Percentiles rank a stretch among this genome's conserved stretches.
Evolutionary conservation across 37 sponge, comb jelly and placozoan species (phyloP).

Genomic region (Hormiphora californensis): DNA sequence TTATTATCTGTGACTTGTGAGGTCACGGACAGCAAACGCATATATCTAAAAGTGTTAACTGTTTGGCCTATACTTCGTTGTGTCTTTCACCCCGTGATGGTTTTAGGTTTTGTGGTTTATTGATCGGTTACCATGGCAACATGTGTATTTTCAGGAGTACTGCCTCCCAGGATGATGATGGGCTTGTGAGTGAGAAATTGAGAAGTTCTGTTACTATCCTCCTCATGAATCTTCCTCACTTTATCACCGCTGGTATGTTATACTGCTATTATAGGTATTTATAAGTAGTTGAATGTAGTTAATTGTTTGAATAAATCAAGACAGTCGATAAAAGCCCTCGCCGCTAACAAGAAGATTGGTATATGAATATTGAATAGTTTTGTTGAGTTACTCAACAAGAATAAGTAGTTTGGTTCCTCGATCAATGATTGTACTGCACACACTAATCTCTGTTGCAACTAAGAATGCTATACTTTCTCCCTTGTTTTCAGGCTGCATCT

Average conservation of each 20-base stretch:
- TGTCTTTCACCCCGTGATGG: not conserved
- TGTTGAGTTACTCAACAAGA: too few relatives aligned
- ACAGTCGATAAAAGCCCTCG: too few relatives aligned
- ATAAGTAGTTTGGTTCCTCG: too few relatives aligned
- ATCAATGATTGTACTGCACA: too few relatives aligned
- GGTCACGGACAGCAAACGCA: not conserved
- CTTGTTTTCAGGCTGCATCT: slow-evolving; percentile 52
- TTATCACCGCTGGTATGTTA: slow-evolving; percentile 25
- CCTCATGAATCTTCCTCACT: slow-evolving; percentile 45
- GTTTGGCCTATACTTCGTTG: not conserved
- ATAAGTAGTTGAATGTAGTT: too few relatives aligned
- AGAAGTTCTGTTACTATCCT: slow-evolving; percentile 14
- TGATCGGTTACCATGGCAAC: not conserved
- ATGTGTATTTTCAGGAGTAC: not conserved
- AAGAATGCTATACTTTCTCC: too few relatives aligned
- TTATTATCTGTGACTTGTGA: not conserved
- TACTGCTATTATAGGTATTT: too few relatives aligned
- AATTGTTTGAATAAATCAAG: too few relatives aligned
- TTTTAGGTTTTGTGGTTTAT: not conserved
- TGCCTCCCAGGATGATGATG: not conserved
- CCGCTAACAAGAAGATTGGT: too few relatives aligned
- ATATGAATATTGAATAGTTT: too few relatives aligned
- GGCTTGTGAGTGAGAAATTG: not conserved
- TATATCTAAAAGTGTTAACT: not conserved
- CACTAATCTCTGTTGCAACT: too few relatives aligned